These are phyloP conservation scores for Eristalis arbustorum DNA, from an alignment of 2,888 invertebrate genomes.

Conservation along the genomic window DNA sequence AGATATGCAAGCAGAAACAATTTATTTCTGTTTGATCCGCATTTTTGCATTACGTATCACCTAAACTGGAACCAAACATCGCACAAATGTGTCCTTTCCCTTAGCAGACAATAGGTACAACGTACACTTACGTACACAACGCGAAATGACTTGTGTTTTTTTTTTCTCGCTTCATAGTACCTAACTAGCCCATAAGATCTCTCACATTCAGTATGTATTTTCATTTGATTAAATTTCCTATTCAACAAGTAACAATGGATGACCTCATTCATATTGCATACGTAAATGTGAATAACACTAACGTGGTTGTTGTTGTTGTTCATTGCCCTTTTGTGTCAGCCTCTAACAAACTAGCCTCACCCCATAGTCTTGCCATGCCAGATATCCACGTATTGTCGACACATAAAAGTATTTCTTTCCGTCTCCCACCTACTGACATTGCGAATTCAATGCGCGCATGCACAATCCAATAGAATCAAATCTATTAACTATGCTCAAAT, in stretches of 20 bases:
- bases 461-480: constrained; percentile 65
- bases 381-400: constrained; percentile 11
- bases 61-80: too few relatives aligned
- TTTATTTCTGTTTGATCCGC: too few relatives aligned
- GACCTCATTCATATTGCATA: constrained; percentile 61
- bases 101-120: too few relatives aligned
- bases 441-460: constrained; percentile 69
- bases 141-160: neutral
- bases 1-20: too few relatives aligned
- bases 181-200: neutral
- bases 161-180: neutral
- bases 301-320: constrained; percentile 61
- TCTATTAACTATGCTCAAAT: constrained; percentile 56
- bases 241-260: constrained; percentile 39
- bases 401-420: constrained; percentile 47
- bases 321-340: constrained; percentile 70
- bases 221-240: constrained; percentile 42
- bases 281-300: constrained; percentile 36
- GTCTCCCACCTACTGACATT: constrained; percentile 64
- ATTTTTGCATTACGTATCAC: too few relatives aligned
- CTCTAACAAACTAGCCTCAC: constrained; percentile 67
- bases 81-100: too few relatives aligned
- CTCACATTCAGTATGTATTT: constrained; percentile 2
- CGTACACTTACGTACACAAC: too few relatives aligned
- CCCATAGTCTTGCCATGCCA: constrained; percentile 49